Base-by-base conservation (phyloP, 2,113 vertebrate species). In the Menura novaehollandiae region DNA sequence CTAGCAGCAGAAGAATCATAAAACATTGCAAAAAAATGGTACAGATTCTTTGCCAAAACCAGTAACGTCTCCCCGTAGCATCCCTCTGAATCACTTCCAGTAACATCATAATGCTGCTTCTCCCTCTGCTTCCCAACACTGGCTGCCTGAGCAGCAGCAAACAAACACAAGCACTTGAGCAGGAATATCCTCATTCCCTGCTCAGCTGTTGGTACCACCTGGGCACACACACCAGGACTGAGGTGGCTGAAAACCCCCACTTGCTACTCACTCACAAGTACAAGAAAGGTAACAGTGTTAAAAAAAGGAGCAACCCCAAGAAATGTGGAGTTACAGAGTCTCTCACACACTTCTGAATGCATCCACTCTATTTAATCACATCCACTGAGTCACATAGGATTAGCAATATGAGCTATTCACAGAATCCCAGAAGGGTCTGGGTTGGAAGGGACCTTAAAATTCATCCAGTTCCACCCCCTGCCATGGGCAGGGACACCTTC, bases 181-280 rank as follows among this genome's bases (percentile, higher is more conserved):
- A 53, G 76, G 33, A 56, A 60, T 44, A 72, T 4, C 66, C 53
- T 1, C 44, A 39, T 6, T 69, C 9, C 71, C 1, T 33, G 28
- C n/a, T 6, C 0, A 1, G 46, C 46, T 62, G 35, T 7, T 10
- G n/a, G 49, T 0, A 6, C 1, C 9, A 32, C 43, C 28, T 7
- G 26, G 10, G 15, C 2, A 23, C 14, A 21, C 0, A 6, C 53
- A 16, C 13, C 3, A 13, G 43, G 2, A 21, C 5, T 11, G 13
- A 7, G 4, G 53, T 0, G 35, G 44, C 49, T 82, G 44, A 41
- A 86, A 81, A 78, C 6, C 41, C 22, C 0, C 0, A 46, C 58
- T 3, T 30, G 56, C 32, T 22, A 4, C 49, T 79, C 30, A 14
- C 64, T 46, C 7, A 3, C 5, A 2, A 2, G 26, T 67, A 39